Evolutionary conservation across 2,888 invertebrate species (phyloP).

Genomic region (Steromphala cineraria): DNA sequence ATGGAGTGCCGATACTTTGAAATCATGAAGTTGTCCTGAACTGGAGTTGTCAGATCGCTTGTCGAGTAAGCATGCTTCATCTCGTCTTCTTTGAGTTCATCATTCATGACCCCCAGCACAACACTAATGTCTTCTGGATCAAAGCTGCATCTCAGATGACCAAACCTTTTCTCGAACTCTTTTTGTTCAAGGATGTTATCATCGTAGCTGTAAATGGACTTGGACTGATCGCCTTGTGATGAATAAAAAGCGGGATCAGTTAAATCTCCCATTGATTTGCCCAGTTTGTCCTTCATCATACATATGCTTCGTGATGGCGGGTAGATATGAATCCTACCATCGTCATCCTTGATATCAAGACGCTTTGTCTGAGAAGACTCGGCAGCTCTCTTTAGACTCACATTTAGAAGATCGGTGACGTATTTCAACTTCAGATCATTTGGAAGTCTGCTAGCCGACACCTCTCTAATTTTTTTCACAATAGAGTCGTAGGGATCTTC

Average conservation of each 20-base stretch:
- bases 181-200: background rate
- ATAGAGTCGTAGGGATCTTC: constrained; percentile 23
- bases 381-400: constrained; percentile 3
- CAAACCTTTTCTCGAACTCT: background rate
- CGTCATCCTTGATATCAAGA: background rate
- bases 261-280: constrained; percentile 9
- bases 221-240: background rate
- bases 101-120: background rate
- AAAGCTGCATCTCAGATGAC: background rate
- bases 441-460: constrained; percentile 16
- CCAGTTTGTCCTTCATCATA: background rate
- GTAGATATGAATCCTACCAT: background rate
- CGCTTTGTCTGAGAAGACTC: background rate
- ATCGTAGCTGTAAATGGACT: background rate
- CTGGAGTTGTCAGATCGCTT: no score
- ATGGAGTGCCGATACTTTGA: no score
- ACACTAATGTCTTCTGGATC: background rate
- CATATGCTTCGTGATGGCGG: background rate
- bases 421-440: constrained; percentile 24
- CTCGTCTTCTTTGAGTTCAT: background rate
- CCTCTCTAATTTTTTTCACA: constrained; percentile 19
- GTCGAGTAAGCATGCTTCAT: no score
- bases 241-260: background rate
- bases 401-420: constrained; percentile 18
- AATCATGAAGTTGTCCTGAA: no score